Conservation (phyloP, 2,888 invertebrate species). For the Agrotis ipsilon region DNA sequence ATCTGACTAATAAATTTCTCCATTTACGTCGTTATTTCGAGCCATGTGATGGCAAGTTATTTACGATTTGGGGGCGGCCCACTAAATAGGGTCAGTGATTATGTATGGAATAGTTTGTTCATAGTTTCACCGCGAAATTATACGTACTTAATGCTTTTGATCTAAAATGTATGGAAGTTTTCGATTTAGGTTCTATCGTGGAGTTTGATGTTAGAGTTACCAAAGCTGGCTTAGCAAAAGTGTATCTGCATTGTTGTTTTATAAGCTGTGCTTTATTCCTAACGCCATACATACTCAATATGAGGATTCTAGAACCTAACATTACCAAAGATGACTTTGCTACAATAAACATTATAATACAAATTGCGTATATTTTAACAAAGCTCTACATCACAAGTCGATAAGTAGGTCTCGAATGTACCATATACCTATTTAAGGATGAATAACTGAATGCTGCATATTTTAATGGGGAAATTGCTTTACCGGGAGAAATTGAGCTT, state of each 20-base stretch:
- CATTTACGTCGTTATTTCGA: constrained; percentile 69
- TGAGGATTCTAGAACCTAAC: not conserved
- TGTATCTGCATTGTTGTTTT: not conserved
- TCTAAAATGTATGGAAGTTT: constrained; percentile 24
- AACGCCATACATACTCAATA: not conserved
- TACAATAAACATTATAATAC: no score
- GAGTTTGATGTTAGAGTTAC: not conserved
- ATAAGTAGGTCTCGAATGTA: not conserved
- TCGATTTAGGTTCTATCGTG: constrained; percentile 11
- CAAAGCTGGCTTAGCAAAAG: not conserved
- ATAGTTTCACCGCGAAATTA: constrained; percentile 64
- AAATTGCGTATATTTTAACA: not conserved
- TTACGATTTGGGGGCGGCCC: constrained; percentile 67
- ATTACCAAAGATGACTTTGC: not conserved
- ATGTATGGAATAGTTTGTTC: constrained; percentile 69
- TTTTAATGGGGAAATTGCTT: constrained; percentile 1
- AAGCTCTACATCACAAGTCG: not conserved
- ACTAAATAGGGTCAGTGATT: constrained; percentile 73
- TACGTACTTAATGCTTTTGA: constrained; percentile 52
- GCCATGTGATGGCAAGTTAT: constrained; percentile 72
- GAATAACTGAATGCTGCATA: not conserved
- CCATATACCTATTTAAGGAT: not conserved
- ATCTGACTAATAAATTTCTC: constrained; percentile 73
- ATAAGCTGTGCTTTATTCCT: not conserved
- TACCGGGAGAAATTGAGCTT: not conserved